Evolutionary conservation across 2,797 vertebrate species (phyloP), one percentile per base, ranked within the genome.

Genomic region (Dromococcyx pavoninus): DNA sequence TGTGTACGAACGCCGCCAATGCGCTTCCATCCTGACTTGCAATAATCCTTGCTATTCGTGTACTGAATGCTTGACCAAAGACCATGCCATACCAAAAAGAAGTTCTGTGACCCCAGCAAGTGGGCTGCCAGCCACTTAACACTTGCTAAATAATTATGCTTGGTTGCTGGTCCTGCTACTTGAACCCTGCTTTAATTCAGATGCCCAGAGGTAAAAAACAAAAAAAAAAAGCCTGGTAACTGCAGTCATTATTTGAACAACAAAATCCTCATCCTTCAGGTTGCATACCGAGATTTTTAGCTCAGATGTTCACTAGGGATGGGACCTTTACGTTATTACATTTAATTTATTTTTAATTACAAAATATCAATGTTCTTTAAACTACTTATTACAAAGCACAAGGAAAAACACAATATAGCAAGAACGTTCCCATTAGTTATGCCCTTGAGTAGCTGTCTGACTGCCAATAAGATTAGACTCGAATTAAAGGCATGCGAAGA

Each of bases 401-500:
- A 71, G 30, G 53, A 50, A 92, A 83, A 78, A 93, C 72, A 46
- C 33, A 69, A 88, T 35, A 66, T 5, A 86, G 48, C 30, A 72
- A 51, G 32, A 88, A 73, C 60, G 39, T 35, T 48, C 66, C 61
- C 16, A 39, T 77, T 80, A 80, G 35, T 77, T 77, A 83, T 70
- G 37, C 32, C 71, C 73, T 90, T 87, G 71, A 74, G 58, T 77
- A 84, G 71, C 35, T 82, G 62, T 41, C 86, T 87, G 77, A 92
- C 58, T 90, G 87, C 85, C 89, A 88, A 94, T 90, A 81, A 94
- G 89, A 66, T 78, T 84, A 96, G 88, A 94, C 35, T n/a, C 50
- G 88, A 94, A 91, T 89, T 93, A 93, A 94, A 94, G 30, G 74
- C 93, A 94, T 74, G 81, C 88, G 85, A 95, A 94, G 80, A 93